phyloP scores from a whole-genome alignment of 2,888 invertebrate genomes.

The Escarpia spicata region DNA sequence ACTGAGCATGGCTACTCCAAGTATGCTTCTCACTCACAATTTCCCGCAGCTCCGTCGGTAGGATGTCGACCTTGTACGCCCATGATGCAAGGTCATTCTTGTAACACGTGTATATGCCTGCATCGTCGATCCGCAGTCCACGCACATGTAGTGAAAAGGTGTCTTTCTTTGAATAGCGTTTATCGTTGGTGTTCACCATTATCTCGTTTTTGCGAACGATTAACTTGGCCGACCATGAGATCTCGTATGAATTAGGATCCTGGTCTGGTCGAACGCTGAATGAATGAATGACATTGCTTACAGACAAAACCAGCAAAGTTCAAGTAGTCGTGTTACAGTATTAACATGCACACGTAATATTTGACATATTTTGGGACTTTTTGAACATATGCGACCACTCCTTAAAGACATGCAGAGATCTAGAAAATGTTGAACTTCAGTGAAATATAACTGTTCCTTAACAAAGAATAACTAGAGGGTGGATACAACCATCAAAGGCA shows the following conservation, averaged over 20 bases:
- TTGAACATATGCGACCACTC: too few relatives aligned
- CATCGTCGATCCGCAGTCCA: constrained; percentile 26
- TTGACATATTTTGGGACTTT: too few relatives aligned
- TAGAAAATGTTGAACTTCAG: too few relatives aligned
- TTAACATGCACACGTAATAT: too few relatives aligned
- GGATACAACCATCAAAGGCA: too few relatives aligned
- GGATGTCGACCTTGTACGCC: constrained; percentile 55
- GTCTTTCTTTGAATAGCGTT: neutral
- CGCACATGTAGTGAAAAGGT: neutral
- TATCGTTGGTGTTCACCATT: neutral
- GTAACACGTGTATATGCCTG: constrained; percentile 31
- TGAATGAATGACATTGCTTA: neutral
- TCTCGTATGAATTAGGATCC: neutral
- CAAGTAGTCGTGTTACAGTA: too few relatives aligned
- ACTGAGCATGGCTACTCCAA: neutral
- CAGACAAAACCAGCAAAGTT: too few relatives aligned
- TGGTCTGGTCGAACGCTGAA: constrained; percentile 18
- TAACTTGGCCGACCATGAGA: neutral
- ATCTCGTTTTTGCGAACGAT: neutral
- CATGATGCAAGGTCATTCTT: constrained; percentile 31
- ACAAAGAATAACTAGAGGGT: too few relatives aligned
- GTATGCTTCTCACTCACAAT: constrained; percentile 34
- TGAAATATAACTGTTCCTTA: too few relatives aligned
- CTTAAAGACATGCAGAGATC: too few relatives aligned
- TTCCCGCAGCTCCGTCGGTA: constrained; percentile 45